A percentile compares a stretch with the other conserved stretches of the same genome.
These are phyloP conservation scores for Musca domestica DNA, from an alignment of 1,140 invertebrate species.

Conservation along the genomic window DNA sequence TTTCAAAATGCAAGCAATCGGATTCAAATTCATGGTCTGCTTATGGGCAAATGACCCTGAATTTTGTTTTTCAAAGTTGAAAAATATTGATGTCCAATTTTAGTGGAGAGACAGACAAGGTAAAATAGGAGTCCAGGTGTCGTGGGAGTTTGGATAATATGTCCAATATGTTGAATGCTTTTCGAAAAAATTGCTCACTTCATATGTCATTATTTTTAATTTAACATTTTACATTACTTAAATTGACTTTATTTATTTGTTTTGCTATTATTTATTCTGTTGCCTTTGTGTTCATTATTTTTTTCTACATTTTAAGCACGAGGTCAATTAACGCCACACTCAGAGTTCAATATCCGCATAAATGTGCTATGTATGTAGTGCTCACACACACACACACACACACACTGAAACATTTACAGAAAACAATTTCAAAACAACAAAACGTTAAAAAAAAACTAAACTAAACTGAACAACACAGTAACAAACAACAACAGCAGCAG, in stretches of 20 bases:
- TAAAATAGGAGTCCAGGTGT: too few relatives aligned
- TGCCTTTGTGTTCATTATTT: slow-evolving; percentile 36
- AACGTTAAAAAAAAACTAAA: too few relatives aligned
- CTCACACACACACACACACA: neutral
- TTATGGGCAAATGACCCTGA: too few relatives aligned
- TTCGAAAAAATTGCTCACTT: neutral
- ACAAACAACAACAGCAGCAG: neutral
- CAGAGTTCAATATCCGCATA: slow-evolving; percentile 51
- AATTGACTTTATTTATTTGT: slow-evolving; percentile 10
- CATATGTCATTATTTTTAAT: neutral
- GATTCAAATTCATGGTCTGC: too few relatives aligned
- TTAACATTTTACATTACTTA: neutral
- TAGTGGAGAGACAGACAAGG: too few relatives aligned
- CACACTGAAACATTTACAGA: neutral
- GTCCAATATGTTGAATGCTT: too few relatives aligned
- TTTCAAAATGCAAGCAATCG: too few relatives aligned
- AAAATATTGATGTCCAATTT: too few relatives aligned
- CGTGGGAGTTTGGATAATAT: too few relatives aligned
- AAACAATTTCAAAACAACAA: neutral
- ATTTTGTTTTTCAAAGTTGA: too few relatives aligned
- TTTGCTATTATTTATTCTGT: slow-evolving; percentile 29
- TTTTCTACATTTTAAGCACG: slow-evolving; percentile 52
- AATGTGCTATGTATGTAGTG: slow-evolving; percentile 6
- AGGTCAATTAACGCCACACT: slow-evolving; percentile 52
- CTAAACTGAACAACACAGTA: neutral